Evolutionary conservation across 2,797 vertebrate species (phyloP), one percentile per base, ranked within the genome.

Genomic region (Betta splendens): DNA sequence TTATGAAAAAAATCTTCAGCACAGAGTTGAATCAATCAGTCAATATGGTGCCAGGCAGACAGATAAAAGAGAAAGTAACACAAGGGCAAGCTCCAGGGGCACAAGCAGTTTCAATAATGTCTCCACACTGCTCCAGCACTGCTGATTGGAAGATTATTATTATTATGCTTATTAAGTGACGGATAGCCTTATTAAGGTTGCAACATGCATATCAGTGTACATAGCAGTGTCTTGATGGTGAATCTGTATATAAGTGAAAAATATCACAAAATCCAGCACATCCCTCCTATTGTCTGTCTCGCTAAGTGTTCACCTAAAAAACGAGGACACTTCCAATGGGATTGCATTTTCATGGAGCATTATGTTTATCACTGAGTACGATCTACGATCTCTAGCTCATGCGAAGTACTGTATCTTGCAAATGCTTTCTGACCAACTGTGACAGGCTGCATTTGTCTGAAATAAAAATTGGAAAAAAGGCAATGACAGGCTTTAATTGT

Each of bases 221-320:
- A 59, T 60, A 58, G 58, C 22, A 57, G 22, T 38, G 21, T 16
- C 36, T 1, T 26, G 21, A 62, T n/a, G 23, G 40, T 44, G 35
- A 36, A 55, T 40, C 49, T 52, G 22, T 18, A 22, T 52, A 62
- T 39, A 9, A 56, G 18, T 3, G 3, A 16, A 43, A 50, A 49
- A 73, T 72, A 74, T 61, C 42, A 56, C 65, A 62, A 59, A 69
- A 57, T 69, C 55, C 60, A 78, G 55, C 29, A 46, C 37, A 25
- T 61, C 40, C 53, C 43, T 60, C 72, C 13, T 50, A 58, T 62
- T 50, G 58, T 44, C 48, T 56, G 80, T 62, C 69, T 76, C 70
- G 67, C 45, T 75, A 66, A 68, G 55, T 56, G 31, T 75, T 81
- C 68, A 80, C 72, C 64, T 83, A 81, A 82, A n/a, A 86, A 88